Conservation (phyloP, 1,140 invertebrate genomes). For the Lanistes nyassanus region DNA sequence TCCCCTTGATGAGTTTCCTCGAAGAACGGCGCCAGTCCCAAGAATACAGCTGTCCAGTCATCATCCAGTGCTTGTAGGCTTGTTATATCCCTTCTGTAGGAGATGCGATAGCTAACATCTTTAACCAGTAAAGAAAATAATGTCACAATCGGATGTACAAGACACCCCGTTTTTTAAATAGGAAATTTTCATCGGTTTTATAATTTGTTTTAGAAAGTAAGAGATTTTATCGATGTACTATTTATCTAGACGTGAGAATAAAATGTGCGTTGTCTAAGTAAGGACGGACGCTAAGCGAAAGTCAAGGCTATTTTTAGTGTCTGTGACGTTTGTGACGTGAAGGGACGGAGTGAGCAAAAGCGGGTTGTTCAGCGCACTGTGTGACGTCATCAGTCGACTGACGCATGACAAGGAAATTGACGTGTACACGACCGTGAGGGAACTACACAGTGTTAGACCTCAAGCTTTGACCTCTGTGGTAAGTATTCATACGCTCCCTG, state of each 20-base stretch:
- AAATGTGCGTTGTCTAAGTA: neutral
- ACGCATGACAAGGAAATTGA: slow-evolving; percentile 63
- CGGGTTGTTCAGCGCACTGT: slow-evolving; percentile 62
- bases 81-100: too few species aligned
- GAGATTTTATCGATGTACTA: neutral
- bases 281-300: too few species aligned
- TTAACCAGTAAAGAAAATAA: too few species aligned
- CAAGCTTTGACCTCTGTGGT: slow-evolving; percentile 24
- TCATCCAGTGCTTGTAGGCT: slow-evolving; percentile 12
- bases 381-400: slow-evolving; percentile 58
- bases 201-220: neutral
- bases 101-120: too few species aligned
- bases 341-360: slow-evolving; percentile 59
- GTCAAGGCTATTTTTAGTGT: neutral
- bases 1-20: slow-evolving; percentile 97
- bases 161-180: too few species aligned
- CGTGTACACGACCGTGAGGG: slow-evolving; percentile 63
- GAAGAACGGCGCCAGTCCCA: slow-evolving; percentile 78
- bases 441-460: slow-evolving; percentile 34
- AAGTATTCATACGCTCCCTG: neutral
- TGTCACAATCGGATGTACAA: too few species aligned
- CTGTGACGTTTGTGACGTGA: neutral
- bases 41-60: neutral
- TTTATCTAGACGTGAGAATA: neutral
- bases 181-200: too few species aligned